phyloP scores from a whole-genome alignment of 2,113 vertebrate species.

The Pavo muticus region DNA sequence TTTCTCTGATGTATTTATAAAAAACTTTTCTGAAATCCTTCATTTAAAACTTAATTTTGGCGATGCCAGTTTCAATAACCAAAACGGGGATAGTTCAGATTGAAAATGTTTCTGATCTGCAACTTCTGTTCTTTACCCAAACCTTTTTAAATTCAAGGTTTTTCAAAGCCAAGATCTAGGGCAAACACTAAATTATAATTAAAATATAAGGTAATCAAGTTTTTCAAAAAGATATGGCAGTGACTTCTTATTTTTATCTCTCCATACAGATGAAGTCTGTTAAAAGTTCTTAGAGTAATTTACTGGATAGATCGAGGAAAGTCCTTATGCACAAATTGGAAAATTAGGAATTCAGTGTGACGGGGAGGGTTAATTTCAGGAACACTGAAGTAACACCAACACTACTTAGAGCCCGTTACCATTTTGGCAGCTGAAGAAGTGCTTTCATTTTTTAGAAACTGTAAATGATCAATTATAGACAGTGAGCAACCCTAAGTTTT shows the following conservation, averaged over 20 bases:
- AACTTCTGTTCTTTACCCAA: not conserved
- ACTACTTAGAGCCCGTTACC: constrained; percentile 33
- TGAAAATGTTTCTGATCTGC: not conserved
- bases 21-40: not conserved
- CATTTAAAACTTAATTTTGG: not conserved
- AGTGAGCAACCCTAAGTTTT: constrained; percentile 49
- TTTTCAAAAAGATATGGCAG: not conserved
- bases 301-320: not conserved
- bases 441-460: constrained; percentile 20
- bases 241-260: not conserved
- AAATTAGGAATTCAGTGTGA: not conserved
- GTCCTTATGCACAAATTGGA: not conserved
- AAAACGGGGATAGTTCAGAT: not conserved
- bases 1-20: not conserved
- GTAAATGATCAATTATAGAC: constrained; percentile 63
- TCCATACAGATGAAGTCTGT: not conserved
- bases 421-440: constrained; percentile 26
- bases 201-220: not conserved
- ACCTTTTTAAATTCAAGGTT: not conserved
- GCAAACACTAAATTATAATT: not conserved
- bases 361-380: constrained; percentile 17
- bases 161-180: not conserved
- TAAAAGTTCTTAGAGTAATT: not conserved
- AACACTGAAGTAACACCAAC: not conserved
- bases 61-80: not conserved